These are phyloP conservation scores for Anorthoa munda DNA, from an alignment of 2,888 invertebrate species.

Conservation along the genomic window DNA sequence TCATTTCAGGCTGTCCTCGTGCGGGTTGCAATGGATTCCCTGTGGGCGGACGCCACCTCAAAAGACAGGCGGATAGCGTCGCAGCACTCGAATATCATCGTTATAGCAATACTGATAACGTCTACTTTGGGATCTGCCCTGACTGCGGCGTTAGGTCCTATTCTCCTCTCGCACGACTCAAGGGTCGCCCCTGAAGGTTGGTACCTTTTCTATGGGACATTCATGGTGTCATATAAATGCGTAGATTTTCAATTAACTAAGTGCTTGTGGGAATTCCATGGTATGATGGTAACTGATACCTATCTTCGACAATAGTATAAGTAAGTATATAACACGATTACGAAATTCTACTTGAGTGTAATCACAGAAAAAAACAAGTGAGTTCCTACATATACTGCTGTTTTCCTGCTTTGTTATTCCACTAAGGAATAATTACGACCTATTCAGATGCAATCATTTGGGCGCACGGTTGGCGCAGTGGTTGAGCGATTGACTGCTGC, in stretches of 20 bases:
- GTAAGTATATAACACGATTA: not conserved
- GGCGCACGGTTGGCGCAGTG: no score
- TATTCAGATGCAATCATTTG: constrained; percentile 3
- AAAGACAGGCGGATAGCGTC: constrained; percentile 81
- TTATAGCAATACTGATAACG: constrained; percentile 86
- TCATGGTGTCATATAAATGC: constrained; percentile 33
- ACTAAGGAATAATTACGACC: not conserved
- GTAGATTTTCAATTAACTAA: constrained; percentile 43
- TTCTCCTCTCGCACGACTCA: constrained; percentile 83
- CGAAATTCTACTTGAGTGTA: not conserved
- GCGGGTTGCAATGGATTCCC: constrained; percentile 85
- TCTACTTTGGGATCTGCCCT: constrained; percentile 84
- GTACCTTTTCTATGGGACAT: constrained; percentile 68
- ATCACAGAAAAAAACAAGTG: not conserved
- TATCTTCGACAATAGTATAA: not conserved
- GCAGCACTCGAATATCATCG: constrained; percentile 87
- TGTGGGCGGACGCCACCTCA: constrained; percentile 79
- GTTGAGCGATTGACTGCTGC: no score
- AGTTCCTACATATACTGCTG: not conserved
- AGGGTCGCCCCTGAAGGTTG: constrained; percentile 81
- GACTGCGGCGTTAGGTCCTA: constrained; percentile 84
- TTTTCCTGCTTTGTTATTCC: not conserved
- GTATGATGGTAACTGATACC: not conserved
- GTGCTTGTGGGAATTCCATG: constrained; percentile 11
- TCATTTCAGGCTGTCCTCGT: constrained; percentile 87